Conservation (phyloP, 2,888 invertebrate species). For the Zaprionus bogoriensis region DNA sequence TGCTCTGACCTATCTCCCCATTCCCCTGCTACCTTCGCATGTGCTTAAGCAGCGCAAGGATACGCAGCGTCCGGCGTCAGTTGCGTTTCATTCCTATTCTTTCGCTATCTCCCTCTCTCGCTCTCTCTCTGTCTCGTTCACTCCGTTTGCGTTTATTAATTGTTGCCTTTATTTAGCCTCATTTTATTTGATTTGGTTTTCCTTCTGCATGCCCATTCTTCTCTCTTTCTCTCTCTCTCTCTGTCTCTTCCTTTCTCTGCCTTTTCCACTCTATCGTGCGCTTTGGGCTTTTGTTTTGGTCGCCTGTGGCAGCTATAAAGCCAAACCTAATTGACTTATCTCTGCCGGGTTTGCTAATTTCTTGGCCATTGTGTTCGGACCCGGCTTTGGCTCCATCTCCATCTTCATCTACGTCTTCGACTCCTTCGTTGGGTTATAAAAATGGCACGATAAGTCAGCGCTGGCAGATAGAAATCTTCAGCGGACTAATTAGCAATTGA, state of each 20-base stretch:
- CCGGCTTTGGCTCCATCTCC: slow-evolving; percentile 1
- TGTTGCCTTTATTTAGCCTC: slow-evolving; percentile 78
- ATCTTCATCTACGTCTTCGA: background rate
- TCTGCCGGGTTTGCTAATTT: slow-evolving; percentile 76
- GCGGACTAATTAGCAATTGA: slow-evolving; percentile 80
- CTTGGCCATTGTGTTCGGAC: slow-evolving; percentile 67
- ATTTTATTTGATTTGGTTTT: slow-evolving; percentile 77
- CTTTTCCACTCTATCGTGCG: slow-evolving; percentile 9
- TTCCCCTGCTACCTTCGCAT: slow-evolving; percentile 21
- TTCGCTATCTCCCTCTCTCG: slow-evolving; percentile 7
- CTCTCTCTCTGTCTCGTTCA: slow-evolving; percentile 21
- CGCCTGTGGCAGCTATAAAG: slow-evolving; percentile 74
- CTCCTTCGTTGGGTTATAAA: slow-evolving; percentile 61
- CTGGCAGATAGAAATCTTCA: slow-evolving; percentile 66
- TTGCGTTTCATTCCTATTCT: slow-evolving; percentile 39
- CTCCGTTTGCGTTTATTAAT: slow-evolving; percentile 76
- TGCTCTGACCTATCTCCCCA: background rate
- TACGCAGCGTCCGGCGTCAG: slow-evolving; percentile 46
- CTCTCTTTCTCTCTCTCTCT: background rate
- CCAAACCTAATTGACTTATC: slow-evolving; percentile 80
- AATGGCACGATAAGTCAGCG: slow-evolving; percentile 65
- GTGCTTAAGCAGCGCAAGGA: slow-evolving; percentile 35
- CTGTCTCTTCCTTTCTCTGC: background rate
- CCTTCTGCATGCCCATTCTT: slow-evolving; percentile 31
- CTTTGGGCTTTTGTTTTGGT: slow-evolving; percentile 58